Evolutionary conservation across 2,797 vertebrate species (phyloP), one percentile per base, ranked within the genome.

Genomic region (Tapera naevia): DNA sequence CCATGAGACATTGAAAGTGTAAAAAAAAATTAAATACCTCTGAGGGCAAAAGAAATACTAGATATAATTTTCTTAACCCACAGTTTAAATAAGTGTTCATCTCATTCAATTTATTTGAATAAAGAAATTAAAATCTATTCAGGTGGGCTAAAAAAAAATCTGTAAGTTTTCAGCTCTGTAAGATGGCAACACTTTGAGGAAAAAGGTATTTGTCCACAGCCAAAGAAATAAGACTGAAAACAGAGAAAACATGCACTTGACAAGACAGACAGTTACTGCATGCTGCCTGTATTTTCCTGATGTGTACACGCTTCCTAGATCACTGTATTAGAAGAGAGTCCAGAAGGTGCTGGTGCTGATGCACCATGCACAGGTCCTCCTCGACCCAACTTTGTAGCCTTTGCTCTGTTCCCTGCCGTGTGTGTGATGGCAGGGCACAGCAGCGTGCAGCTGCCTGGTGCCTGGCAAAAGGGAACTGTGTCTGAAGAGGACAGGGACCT

Each of bases 261-360:
- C 10, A 27, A 67, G 48, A n/a, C 51, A 60, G 37, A 46, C 16
- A 61, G 58, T 22, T 58, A 21, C 17, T 10, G 15, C 61, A 41
- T 67, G 33, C 19, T 2, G 6, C 41, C 7, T 9, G 41, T 12
- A 15, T 30, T n/a, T 74, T 58, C 57, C 43, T 50, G 45, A 7
- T 0, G 0, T 18, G 41, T 5, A 15, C 1, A 0, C 28, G 9
- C 39, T 16, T 50, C n/a, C 17, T 54, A 9, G 54, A 11, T 53
- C 24, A 2, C 21, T 17, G 13, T 3, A 3, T 21, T 84, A 79
- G 66, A 78, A 79, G 37, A 54, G 16, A 50, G 10, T 22, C 13
- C 16, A 1, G 1, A 71, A 83, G 15, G 32, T 56, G 32, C 17
- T 0, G 1, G 33, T 48, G 41, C 37, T 18, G 4, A 18, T 18